Conservation (phyloP, 1,140 invertebrate species). For the Heliconius eleuchia region DNA sequence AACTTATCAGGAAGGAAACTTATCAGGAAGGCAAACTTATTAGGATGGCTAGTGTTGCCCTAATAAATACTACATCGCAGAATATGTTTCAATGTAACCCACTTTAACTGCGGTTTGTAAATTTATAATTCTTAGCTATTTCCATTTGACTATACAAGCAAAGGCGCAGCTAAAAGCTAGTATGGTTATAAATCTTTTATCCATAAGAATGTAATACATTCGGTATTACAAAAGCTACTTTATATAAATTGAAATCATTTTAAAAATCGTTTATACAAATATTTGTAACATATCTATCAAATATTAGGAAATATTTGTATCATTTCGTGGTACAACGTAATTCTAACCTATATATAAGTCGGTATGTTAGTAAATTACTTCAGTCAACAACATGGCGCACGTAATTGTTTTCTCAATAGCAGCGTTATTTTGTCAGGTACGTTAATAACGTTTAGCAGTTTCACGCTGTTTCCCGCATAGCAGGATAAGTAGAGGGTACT, state of each 20-base stretch:
- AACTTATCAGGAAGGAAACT: too few relatives aligned
- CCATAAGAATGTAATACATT: background rate
- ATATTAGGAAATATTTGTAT: background rate
- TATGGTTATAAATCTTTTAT: background rate
- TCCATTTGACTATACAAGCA: too few relatives aligned
- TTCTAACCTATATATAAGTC: slow-evolving; percentile 35
- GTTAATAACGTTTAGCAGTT: background rate
- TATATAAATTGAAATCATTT: background rate
- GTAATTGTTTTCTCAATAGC: slow-evolving; percentile 22
- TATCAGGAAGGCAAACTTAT: too few relatives aligned
- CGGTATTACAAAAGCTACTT: background rate
- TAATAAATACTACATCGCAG: too few relatives aligned
- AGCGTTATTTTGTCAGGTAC: slow-evolving; percentile 37
- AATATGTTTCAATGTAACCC: too few relatives aligned
- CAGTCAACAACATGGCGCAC: slow-evolving; percentile 22
- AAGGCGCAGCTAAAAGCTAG: too few relatives aligned
- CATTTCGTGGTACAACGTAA: background rate
- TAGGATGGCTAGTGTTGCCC: too few relatives aligned
- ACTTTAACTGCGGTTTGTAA: too few relatives aligned
- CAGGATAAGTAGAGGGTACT: too few relatives aligned
- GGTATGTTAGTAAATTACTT: slow-evolving; percentile 21
- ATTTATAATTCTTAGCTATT: too few relatives aligned
- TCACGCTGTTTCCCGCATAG: too few relatives aligned
- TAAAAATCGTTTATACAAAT: background rate
- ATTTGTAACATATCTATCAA: slow-evolving; percentile 14